Base-by-base conservation (phyloP, 2,888 invertebrate genomes). In the Diploptera punctata region DNA sequence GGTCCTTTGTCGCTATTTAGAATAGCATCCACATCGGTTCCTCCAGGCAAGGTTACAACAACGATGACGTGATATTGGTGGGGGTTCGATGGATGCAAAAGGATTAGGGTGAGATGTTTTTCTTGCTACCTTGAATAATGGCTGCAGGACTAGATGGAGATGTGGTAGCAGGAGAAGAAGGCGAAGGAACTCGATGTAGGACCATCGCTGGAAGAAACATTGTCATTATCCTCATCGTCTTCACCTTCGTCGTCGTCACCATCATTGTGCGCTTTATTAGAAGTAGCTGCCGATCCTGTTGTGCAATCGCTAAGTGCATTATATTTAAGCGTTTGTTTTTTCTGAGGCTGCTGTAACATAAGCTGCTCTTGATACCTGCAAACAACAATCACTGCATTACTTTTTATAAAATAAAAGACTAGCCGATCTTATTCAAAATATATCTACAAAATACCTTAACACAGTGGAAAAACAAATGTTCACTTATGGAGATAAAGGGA, bases 121-220 rank as follows among this genome's bases (percentile, higher is more conserved):
- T 67, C 38, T 62, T 68, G 21, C 18, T 44, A 13, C 49, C 68
- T 21, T 69, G 57, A 24, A 60, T 38, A 31, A 67, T 18, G 4
- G 73, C 73, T 29, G 73, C 54, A 24, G 73, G 73, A 60, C 70
- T 70, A 44, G 70, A 70, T 16, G 73, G 70, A 19, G 73, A 73
- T 26, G 73, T 70, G 7, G 72, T 69, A 10, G 71, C 54, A 13
- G 72, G 68, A 10, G 72, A 72, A 9, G 70, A 62, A 9, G 71
- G 71, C 18, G 71, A 71, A 16, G 73, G 73, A n/a, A 67, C 73
- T 73, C 18, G 73, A 73, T 13, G 70, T 70, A 21, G 70, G 70
- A n/a, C 62, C 73, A 31, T 73, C 73, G 47, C 73, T 73, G 44
- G 68, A 70, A 33, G 70, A 70, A 5, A 7, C 33, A 57, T 69